These are phyloP conservation scores for Unio pictorum DNA, from an alignment of 2,888 invertebrate species.

Conservation along the genomic window DNA sequence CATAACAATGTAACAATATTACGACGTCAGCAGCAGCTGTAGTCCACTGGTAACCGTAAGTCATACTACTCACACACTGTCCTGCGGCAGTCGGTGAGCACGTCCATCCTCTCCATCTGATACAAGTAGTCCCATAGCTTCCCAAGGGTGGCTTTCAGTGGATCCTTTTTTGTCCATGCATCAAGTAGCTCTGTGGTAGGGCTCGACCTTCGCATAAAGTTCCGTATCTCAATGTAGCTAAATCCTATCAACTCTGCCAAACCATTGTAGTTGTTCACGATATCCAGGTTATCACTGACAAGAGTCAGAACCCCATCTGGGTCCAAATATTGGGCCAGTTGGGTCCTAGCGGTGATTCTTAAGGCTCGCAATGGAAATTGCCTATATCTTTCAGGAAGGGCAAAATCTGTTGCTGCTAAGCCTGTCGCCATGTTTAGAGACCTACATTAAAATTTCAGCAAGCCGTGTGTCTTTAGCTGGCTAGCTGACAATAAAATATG, in stretches of 20 bases:
- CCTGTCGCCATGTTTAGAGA: no score
- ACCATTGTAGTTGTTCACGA: slow-evolving; percentile 32
- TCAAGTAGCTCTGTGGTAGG: slow-evolving; percentile 28
- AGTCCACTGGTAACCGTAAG: no score
- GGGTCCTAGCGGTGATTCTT: slow-evolving; percentile 14
- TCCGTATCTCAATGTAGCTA: slow-evolving; percentile 25
- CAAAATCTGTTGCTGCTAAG: neutral
- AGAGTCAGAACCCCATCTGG: slow-evolving; percentile 20
- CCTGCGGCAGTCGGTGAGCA: slow-evolving; percentile 27
- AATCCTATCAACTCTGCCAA: slow-evolving; percentile 36
- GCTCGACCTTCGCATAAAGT: slow-evolving; percentile 17
- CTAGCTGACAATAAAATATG: no score
- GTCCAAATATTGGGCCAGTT: slow-evolving; percentile 23
- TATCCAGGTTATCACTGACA: slow-evolving; percentile 13
- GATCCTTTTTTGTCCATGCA: slow-evolving; percentile 19
- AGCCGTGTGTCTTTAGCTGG: no score
- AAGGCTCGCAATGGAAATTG: slow-evolving; percentile 21
- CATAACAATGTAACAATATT: no score
- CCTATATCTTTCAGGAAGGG: slow-evolving; percentile 8
- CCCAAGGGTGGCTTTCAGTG: slow-evolving; percentile 20
- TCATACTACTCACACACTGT: slow-evolving; percentile 20
- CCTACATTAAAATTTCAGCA: no score
- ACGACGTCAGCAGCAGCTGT: no score
- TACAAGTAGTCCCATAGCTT: slow-evolving; percentile 26
- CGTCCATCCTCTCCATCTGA: slow-evolving; percentile 30